A percentile compares a stretch with the other conserved stretches of the same genome.
Conservation (phyloP, 1,140 invertebrate species). For the Calosoma granatense region DNA sequence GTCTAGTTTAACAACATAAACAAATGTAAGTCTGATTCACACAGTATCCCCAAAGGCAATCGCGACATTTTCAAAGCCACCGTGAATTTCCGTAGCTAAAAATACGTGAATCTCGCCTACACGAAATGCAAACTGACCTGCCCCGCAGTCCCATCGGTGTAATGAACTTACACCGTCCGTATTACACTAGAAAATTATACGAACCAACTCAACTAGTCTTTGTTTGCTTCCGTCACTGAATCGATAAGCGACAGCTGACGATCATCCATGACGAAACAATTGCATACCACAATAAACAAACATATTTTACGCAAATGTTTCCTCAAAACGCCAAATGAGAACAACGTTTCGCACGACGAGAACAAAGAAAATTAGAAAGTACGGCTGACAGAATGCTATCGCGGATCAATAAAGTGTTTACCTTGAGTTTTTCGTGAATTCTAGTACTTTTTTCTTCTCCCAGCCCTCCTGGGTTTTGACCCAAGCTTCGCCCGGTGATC, state of each 20-base stretch:
- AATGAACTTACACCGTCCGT: neutral
- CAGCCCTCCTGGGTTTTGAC: slow-evolving; percentile 94
- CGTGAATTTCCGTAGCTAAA: neutral
- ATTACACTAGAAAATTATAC: neutral
- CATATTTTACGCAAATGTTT: too few species aligned
- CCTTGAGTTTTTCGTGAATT: slow-evolving; percentile 34
- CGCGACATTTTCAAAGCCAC: neutral
- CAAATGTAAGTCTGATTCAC: neutral
- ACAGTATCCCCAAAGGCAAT: neutral
- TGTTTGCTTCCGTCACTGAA: neutral
- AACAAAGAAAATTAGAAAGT: too few species aligned
- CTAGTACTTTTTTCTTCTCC: slow-evolving; percentile 89
- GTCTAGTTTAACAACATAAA: too few species aligned
- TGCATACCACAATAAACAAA: neutral
- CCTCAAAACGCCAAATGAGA: too few species aligned
- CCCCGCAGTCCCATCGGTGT: neutral
- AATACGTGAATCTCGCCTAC: neutral
- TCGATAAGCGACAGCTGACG: neutral
- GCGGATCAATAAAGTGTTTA: neutral
- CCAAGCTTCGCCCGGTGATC: slow-evolving; percentile 95
- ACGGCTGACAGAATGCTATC: too few species aligned
- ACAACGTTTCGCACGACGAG: too few species aligned
- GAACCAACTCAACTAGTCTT: neutral
- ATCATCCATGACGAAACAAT: neutral
- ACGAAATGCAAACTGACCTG: neutral